These are phyloP conservation scores for Macrosoma leucophasiata DNA, from an alignment of 2,888 invertebrate species.

Conservation along the genomic window DNA sequence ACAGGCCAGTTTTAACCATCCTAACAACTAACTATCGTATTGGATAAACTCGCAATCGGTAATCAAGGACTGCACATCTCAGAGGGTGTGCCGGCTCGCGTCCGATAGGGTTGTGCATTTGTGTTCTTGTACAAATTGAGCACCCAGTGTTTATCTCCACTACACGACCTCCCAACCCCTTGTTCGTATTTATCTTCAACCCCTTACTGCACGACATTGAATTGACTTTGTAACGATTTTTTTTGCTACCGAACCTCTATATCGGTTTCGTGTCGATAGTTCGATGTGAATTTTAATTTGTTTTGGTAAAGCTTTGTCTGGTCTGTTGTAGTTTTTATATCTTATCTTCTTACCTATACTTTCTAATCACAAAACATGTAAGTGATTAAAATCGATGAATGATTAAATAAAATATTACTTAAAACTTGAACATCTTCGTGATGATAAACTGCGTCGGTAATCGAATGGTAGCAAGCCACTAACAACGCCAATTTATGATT, in stretches of 20 bases:
- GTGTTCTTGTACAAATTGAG: slow-evolving; percentile 68
- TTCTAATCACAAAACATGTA: too few species aligned
- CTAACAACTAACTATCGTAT: slow-evolving; percentile 1
- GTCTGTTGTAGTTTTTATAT: too few species aligned
- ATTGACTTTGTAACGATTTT: slow-evolving; percentile 61
- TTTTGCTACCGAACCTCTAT: slow-evolving; percentile 41
- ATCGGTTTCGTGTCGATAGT: slow-evolving; percentile 2
- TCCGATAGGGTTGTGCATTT: slow-evolving; percentile 50
- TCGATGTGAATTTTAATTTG: too few species aligned
- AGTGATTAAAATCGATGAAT: too few species aligned
- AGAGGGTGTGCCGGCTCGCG: slow-evolving; percentile 13
- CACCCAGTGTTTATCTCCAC: slow-evolving; percentile 66
- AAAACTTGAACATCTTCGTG: too few species aligned
- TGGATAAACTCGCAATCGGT: slow-evolving; percentile 5
- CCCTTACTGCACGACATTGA: slow-evolving; percentile 54
- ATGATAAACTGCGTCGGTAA: too few species aligned
- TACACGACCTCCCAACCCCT: slow-evolving; percentile 57
- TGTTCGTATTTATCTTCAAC: slow-evolving; percentile 65
- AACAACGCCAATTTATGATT: too few species aligned
- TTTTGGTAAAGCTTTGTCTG: too few species aligned
- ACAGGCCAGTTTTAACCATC: too few species aligned
- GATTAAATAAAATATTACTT: too few species aligned
- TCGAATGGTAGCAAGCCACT: too few species aligned
- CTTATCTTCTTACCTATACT: too few species aligned
- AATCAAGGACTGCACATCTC: slow-evolving; percentile 2